Evolutionary conservation across 2,113 vertebrate genomes (phyloP).

Genomic region (Microcebus ravelobensis): DNA sequence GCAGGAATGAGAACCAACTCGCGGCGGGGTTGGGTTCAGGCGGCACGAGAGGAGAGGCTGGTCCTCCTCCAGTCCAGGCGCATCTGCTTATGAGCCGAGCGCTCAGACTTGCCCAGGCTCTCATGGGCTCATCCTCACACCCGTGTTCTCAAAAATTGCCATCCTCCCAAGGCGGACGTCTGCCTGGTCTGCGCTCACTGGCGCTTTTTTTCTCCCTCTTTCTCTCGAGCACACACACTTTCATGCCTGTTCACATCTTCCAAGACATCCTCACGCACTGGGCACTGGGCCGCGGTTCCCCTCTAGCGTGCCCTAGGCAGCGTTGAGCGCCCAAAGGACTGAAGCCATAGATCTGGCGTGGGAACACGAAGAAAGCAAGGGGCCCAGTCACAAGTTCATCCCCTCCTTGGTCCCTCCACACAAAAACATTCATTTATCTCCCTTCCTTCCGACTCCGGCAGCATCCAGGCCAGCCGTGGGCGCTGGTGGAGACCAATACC

Average conservation of each 20-base stretch:
- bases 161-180: rapidly evolving
- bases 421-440: neutral
- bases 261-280: neutral
- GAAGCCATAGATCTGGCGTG: rapidly evolving
- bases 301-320: neutral
- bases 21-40: neutral
- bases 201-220: neutral
- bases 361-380: neutral
- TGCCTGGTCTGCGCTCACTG: rapidly evolving
- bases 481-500: neutral
- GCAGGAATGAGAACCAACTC: neutral
- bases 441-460: rapidly evolving
- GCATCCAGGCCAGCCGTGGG: neutral
- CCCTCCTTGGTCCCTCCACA: neutral
- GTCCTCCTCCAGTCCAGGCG: neutral
- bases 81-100: rapidly evolving
- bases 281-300: too few species aligned
- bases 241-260: neutral
- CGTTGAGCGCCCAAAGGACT: neutral
- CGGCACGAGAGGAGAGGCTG: neutral
- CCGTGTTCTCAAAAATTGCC: neutral
- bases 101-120: neutral
- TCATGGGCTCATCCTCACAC: rapidly evolving
- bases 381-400: rapidly evolving
- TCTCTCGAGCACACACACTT: rapidly evolving